Percentiles rank a stretch among this genome's conserved stretches.
phyloP scores from a whole-genome alignment of 2,888 invertebrate species.

The Aphidius colemani region DNA sequence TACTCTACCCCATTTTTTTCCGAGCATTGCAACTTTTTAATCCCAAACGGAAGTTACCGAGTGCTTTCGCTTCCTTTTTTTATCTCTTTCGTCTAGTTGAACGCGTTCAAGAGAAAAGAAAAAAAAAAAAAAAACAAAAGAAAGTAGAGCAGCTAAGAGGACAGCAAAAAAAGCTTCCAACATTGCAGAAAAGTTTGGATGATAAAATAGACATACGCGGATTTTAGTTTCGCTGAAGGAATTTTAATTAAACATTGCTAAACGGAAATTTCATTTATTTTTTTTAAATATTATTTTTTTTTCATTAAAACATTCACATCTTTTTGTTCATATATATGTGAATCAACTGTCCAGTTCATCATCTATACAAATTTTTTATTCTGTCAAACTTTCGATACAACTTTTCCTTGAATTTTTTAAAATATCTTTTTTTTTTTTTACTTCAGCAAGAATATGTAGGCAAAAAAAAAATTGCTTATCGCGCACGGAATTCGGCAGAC shows the following conservation, averaged over 20 bases:
- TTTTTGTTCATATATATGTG: not conserved
- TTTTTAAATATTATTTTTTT: too few species aligned
- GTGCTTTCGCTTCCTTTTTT: slow-evolving; percentile 4
- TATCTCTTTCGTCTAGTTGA: too few species aligned
- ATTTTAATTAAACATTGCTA: slow-evolving; percentile 31
- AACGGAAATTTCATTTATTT: not conserved
- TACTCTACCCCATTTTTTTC: not conserved
- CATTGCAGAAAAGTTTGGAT: slow-evolving; percentile 16
- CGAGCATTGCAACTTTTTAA: slow-evolving; percentile 29
- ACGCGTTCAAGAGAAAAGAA: not conserved
- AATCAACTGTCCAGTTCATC: slow-evolving; percentile 18
- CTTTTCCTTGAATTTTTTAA: slow-evolving; percentile 11
- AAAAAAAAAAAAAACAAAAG: slow-evolving; percentile 11
- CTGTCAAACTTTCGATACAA: slow-evolving; percentile 23
- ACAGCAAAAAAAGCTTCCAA: not conserved
- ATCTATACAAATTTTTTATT: slow-evolving; percentile 10
- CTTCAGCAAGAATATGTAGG: not conserved
- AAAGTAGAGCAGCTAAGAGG: too few species aligned
- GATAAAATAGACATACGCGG: not conserved
- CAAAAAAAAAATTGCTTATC: slow-evolving; percentile 26
- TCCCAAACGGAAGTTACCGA: slow-evolving; percentile 17
- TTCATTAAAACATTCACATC: too few species aligned
- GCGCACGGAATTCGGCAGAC: slow-evolving; percentile 18
- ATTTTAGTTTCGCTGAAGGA: slow-evolving; percentile 23
- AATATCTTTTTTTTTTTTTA: slow-evolving; percentile 8